phyloP scores from a whole-genome alignment of 2,888 invertebrate genomes.

The Ametastegia equiseti region DNA sequence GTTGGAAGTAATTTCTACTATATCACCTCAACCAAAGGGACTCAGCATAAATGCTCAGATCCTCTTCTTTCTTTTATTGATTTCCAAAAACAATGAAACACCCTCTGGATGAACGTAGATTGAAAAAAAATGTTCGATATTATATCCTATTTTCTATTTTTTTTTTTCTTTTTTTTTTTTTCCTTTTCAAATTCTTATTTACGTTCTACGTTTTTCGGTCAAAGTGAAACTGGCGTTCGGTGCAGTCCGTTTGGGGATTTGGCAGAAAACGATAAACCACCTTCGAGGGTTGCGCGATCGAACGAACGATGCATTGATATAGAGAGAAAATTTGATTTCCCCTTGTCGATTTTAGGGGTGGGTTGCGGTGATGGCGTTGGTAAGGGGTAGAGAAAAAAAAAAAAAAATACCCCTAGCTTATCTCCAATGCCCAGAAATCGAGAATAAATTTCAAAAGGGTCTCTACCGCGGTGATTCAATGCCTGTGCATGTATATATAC shows the following conservation, averaged over 20 bases:
- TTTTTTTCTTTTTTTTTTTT: too few relatives aligned
- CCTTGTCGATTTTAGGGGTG: background rate
- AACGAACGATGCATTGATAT: background rate
- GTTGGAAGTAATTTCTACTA: too few relatives aligned
- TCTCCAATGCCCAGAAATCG: slow-evolving; percentile 35
- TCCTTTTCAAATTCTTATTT: too few relatives aligned
- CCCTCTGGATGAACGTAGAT: too few relatives aligned
- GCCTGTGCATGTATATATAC: background rate
- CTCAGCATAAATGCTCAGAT: too few relatives aligned
- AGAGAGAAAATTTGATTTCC: slow-evolving; percentile 34
- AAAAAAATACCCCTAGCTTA: slow-evolving; percentile 33
- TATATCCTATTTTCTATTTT: too few relatives aligned
- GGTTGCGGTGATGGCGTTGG: background rate
- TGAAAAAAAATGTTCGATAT: too few relatives aligned
- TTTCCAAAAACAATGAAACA: too few relatives aligned
- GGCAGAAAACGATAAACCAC: slow-evolving; percentile 57
- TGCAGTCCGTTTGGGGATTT: slow-evolving; percentile 48
- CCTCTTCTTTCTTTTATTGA: too few relatives aligned
- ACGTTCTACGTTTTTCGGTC: too few relatives aligned
- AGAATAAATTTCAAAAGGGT: slow-evolving; percentile 42
- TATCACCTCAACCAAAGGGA: too few relatives aligned
- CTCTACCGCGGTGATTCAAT: slow-evolving; percentile 27
- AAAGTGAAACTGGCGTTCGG: slow-evolving; percentile 23
- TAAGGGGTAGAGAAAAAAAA: background rate
- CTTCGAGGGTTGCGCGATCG: slow-evolving; percentile 55